Base-by-base conservation (phyloP, 2,797 vertebrate species). In the Scomberomorus guttatus region DNA sequence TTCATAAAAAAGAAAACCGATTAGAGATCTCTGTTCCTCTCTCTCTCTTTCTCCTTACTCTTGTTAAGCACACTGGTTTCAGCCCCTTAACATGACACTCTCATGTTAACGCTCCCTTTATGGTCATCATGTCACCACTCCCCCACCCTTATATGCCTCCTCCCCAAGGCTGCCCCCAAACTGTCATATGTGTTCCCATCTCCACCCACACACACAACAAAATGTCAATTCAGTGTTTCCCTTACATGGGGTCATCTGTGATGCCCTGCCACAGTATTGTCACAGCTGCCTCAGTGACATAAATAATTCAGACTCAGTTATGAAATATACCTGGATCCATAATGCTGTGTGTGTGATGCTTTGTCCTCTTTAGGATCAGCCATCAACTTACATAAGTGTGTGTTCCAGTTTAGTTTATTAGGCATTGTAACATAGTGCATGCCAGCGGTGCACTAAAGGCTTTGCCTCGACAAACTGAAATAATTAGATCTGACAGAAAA, bases 111-210 rank as follows among this genome's bases (percentile, higher is more conserved):
- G 22, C 74, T 84, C 77, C 78, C 81, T 86, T 86, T 90, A 90
- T 86, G 88, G 81, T 81, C 84, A 76, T 74, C 78, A 67, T 86
- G 80, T 77, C 77, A 73, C 42, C 44, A 8, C n/a, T 10, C 54
- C 55, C 24, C 27, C 39, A 14, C 29, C 74, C 46, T 73, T 4
- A 17, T 68, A 29, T 52, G 29, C 76, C 83, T 65, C 69, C 90
- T 72, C 80, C 85, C 82, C 87, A 82, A 72, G 75, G 85, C 90
- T 94, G 94, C 86, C 90, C 94, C 89, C 89, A 93, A 93, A 94
- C 92, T 94, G 93, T 94, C 93, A 93, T 75, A 90, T 90, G 85
- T 77, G 73, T 83, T 94, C 80, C 84, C 81, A 29, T 92, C 92
- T 91, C 92, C 77, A 44, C 83, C 74, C 81, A 42, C 79, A 73